phyloP scores from a whole-genome alignment of 1,140 invertebrate species.

The Aphis gossypii region DNA sequence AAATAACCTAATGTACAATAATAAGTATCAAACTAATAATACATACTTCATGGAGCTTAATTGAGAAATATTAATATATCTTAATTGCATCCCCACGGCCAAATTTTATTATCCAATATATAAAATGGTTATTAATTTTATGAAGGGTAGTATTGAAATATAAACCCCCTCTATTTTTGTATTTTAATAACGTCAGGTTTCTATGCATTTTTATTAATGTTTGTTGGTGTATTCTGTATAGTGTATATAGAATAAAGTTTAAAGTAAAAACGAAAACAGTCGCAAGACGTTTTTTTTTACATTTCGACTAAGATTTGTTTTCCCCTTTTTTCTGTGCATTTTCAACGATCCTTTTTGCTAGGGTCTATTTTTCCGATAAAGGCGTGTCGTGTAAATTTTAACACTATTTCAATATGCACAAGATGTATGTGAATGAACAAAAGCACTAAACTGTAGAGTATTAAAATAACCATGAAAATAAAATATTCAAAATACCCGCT shows the following conservation, averaged over 20 bases:
- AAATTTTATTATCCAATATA: slow-evolving; percentile 26
- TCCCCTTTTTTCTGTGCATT: background rate
- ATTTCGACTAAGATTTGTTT: background rate
- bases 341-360: background rate
- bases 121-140: slow-evolving; percentile 17
- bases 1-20: background rate
- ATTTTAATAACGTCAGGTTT: background rate
- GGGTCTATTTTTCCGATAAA: background rate
- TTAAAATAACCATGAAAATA: background rate
- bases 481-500: background rate
- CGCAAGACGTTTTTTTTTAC: background rate
- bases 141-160: slow-evolving; percentile 1
- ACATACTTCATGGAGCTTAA: background rate
- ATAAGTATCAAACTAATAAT: background rate
- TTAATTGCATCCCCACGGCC: background rate
- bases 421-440: background rate
- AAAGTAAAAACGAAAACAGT: slow-evolving; percentile 17
- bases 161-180: background rate
- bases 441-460: background rate
- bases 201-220: slow-evolving; percentile 32
- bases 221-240: background rate
- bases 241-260: slow-evolving; percentile 15
- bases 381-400: slow-evolving; percentile 31
- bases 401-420: slow-evolving; percentile 8
- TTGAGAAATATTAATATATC: background rate